Percentiles rank a stretch among this genome's conserved stretches.
These are phyloP conservation scores for Clarias macrocephalus DNA, from an alignment of 2,113 vertebrate species.

Conservation along the genomic window DNA sequence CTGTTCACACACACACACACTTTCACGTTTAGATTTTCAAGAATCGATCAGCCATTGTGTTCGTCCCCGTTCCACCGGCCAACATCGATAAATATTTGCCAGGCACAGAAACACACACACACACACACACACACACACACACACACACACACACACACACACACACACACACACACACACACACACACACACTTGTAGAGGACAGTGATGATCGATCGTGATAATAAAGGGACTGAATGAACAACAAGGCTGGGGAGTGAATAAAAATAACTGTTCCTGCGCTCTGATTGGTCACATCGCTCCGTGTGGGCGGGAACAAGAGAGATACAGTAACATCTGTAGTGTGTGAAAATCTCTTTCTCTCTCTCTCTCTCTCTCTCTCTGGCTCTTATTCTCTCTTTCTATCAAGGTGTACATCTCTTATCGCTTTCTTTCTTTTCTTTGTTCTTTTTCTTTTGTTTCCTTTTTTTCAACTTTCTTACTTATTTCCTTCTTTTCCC, in stretches of 20 bases:
- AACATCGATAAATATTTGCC: slow-evolving; percentile 27
- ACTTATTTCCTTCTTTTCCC: background rate
- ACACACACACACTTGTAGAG: background rate
- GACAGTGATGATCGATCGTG: background rate
- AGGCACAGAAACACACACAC: background rate
- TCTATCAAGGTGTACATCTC: too few species aligned
- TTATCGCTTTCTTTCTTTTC: too few species aligned
- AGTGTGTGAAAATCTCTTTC: background rate
- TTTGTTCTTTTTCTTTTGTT: too few species aligned
- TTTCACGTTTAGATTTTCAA: background rate
- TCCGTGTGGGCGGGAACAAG: background rate
- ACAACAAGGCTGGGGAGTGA: background rate
- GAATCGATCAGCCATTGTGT: slow-evolving; percentile 9
- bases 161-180: background rate
- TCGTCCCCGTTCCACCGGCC: background rate
- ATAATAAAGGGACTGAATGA: background rate
- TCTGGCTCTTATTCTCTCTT: too few species aligned
- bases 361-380: background rate
- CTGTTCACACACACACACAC: background rate
- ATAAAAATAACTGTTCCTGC: background rate
- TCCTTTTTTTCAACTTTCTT: background rate
- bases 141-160: too few species aligned
- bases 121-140: too few species aligned
- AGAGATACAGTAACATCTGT: background rate
- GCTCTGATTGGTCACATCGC: background rate